A percentile compares a stretch with the other conserved stretches of the same genome.
These are phyloP conservation scores for Lucilia cuprina DNA, from an alignment of 1,140 invertebrate species.

Conservation along the genomic window DNA sequence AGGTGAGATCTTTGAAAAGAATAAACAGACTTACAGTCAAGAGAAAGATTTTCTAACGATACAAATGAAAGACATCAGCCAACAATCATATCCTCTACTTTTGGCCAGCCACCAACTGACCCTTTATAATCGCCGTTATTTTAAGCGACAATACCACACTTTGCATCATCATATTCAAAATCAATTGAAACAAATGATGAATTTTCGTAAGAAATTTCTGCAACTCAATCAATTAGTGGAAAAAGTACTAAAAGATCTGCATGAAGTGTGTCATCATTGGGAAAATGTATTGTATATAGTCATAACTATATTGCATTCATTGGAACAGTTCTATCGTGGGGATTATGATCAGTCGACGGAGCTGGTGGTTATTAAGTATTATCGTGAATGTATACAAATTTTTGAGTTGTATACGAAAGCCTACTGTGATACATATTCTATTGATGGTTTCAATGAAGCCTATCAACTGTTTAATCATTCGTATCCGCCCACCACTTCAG, in stretches of 20 bases:
- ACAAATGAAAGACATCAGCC: slow-evolving; percentile 46
- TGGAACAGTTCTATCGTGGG: slow-evolving; percentile 71
- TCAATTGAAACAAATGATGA: slow-evolving; percentile 52
- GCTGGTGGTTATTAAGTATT: slow-evolving; percentile 73
- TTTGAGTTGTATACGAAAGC: slow-evolving; percentile 77
- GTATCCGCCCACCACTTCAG: slow-evolving; percentile 25
- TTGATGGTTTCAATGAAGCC: slow-evolving; percentile 64
- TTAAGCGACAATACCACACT: slow-evolving; percentile 52
- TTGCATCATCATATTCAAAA: slow-evolving; percentile 51
- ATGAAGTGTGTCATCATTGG: slow-evolving; percentile 65
- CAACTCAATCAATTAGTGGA: slow-evolving; percentile 33
- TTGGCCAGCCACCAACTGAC: slow-evolving; percentile 45
- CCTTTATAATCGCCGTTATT: slow-evolving; percentile 52
- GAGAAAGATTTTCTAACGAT: slow-evolving; percentile 49
- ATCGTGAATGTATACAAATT: slow-evolving; percentile 75
- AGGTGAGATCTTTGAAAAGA: slow-evolving; percentile 48
- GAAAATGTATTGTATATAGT: slow-evolving; percentile 74
- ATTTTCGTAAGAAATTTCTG: slow-evolving; percentile 49
- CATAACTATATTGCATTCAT: slow-evolving; percentile 71
- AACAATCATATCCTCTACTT: slow-evolving; percentile 34
- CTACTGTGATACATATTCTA: slow-evolving; percentile 77
- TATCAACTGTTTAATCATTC: slow-evolving; percentile 41
- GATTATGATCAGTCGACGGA: slow-evolving; percentile 70
- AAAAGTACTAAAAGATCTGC: slow-evolving; percentile 33
- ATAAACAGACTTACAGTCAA: slow-evolving; percentile 37